phyloP scores from a whole-genome alignment of 2,113 vertebrate species.

The Tragelaphus buxtoni region DNA sequence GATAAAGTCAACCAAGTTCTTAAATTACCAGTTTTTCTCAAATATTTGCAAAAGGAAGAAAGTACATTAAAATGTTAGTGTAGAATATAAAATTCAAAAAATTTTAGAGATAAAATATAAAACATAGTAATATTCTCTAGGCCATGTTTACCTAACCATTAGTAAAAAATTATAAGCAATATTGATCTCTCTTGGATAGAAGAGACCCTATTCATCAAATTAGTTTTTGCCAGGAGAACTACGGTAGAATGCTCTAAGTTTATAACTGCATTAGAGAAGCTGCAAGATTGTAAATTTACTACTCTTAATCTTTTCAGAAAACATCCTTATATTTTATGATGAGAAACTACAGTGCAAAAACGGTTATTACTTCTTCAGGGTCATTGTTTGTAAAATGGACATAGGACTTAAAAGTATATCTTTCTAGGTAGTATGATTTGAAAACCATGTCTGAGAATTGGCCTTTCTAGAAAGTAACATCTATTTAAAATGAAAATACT shows the following conservation, averaged over 20 bases:
- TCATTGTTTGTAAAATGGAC: slow-evolving; percentile 4
- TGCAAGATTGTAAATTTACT: not conserved
- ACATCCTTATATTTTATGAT: not conserved
- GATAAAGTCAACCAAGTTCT: not conserved
- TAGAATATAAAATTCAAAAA: not conserved
- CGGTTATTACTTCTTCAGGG: not conserved
- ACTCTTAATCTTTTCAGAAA: not conserved
- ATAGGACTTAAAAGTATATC: not conserved
- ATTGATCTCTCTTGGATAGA: not conserved
- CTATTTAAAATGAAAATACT: not conserved
- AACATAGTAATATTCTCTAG: not conserved
- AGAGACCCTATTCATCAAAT: not conserved
- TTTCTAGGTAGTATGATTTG: not conserved
- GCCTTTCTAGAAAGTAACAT: slow-evolving; percentile 5
- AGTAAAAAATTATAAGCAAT: not conserved
- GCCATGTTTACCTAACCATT: not conserved
- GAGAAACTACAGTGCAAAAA: not conserved
- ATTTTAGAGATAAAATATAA: not conserved
- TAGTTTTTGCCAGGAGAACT: not conserved
- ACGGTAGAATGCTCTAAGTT: not conserved
- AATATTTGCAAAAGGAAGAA: not conserved
- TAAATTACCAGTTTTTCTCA: not conserved
- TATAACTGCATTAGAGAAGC: not conserved
- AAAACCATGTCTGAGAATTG: not conserved
- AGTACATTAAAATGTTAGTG: not conserved